A percentile compares a stretch with the other conserved stretches of the same genome.
Conservation (phyloP, 1,140 invertebrate species). For the Zaprionus vittiger region DNA sequence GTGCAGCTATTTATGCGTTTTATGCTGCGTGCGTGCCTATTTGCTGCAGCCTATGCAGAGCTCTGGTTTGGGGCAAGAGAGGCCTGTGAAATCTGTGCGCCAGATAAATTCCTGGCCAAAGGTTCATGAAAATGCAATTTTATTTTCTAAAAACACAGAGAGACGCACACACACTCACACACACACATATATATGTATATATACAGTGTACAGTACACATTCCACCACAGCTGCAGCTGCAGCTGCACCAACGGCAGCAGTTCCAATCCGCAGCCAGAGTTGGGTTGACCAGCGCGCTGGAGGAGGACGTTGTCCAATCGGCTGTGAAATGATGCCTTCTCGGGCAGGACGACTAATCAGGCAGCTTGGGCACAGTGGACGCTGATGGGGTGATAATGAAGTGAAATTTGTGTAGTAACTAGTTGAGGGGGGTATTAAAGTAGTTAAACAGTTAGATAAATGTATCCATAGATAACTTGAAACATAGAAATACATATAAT, state of each 20-base stretch:
- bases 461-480: too few relatives aligned
- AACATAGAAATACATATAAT: too few relatives aligned
- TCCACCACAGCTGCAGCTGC: constrained; percentile 26
- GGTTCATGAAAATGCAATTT: constrained; percentile 84
- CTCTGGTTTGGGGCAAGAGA: neutral
- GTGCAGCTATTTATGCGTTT: constrained; percentile 78
- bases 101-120: constrained; percentile 77
- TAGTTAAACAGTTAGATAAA: too few relatives aligned
- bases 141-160: constrained; percentile 79
- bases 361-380: constrained; percentile 54
- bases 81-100: constrained; percentile 69
- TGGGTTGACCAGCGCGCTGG: constrained; percentile 56
- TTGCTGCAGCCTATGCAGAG: constrained; percentile 34
- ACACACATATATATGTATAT: neutral
- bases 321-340: constrained; percentile 75
- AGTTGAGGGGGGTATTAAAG: too few relatives aligned
- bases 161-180: neutral
- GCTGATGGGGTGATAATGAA: too few relatives aligned
- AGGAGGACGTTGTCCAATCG: constrained; percentile 67
- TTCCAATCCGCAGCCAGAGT: constrained; percentile 37
- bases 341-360: constrained; percentile 70
- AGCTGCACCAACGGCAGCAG: constrained; percentile 7
- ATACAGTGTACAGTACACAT: constrained; percentile 41
- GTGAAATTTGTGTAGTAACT: neutral
- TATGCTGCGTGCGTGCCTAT: constrained; percentile 78